These are phyloP conservation scores for Drosophila pullipes DNA, from an alignment of 2,888 invertebrate genomes.

Conservation along the genomic window DNA sequence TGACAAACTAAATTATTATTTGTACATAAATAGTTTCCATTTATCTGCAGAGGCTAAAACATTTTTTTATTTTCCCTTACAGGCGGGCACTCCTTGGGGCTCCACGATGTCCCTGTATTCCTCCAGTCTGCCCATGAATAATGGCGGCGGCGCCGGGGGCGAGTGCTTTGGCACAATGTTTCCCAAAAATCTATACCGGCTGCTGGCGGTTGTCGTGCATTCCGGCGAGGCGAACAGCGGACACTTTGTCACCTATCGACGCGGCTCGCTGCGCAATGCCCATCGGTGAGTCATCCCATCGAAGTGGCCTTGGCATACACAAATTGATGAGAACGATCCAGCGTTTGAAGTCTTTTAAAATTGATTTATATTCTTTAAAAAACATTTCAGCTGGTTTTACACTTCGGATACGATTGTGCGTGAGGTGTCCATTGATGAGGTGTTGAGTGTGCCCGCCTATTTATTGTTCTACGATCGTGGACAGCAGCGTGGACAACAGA, in stretches of 20 bases:
- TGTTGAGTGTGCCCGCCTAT: constrained; percentile 94
- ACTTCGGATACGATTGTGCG: constrained; percentile 94
- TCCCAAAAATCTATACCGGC: constrained; percentile 89
- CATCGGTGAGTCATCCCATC: constrained; percentile 79
- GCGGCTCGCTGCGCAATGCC: constrained; percentile 87
- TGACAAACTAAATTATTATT: background rate
- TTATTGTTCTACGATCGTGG: constrained; percentile 95
- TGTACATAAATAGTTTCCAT: background rate
- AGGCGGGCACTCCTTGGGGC: constrained; percentile 86
- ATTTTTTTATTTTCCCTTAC: constrained; percentile 7
- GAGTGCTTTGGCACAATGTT: constrained; percentile 85
- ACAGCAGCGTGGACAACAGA: constrained; percentile 72
- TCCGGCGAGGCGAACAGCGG: constrained; percentile 95
- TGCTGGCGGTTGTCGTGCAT: constrained; percentile 95
- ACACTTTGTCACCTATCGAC: constrained; percentile 97
- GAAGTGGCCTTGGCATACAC: background rate
- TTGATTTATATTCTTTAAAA: background rate
- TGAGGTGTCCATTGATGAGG: constrained; percentile 92
- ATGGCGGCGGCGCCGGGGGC: constrained; percentile 63
- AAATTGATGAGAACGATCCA: background rate
- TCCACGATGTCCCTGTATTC: constrained; percentile 85
- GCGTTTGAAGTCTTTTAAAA: background rate
- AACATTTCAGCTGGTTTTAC: constrained; percentile 90
- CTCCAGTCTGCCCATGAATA: constrained; percentile 84
- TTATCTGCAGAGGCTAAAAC: background rate